Evolutionary conservation across 2,888 invertebrate species (phyloP).

Genomic region (Endotricha flammealis): DNA sequence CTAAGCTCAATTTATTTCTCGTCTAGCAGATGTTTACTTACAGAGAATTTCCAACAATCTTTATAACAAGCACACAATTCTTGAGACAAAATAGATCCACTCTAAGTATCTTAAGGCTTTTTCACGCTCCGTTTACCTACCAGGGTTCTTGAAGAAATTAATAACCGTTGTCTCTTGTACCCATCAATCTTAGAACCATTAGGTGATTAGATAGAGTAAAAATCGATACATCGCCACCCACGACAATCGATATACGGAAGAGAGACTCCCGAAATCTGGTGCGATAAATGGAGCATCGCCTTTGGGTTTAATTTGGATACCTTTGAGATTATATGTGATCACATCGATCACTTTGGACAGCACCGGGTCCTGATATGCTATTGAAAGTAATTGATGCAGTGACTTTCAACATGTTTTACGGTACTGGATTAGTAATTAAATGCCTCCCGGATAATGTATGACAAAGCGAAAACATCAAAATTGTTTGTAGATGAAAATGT

Average conservation of each 20-base stretch:
- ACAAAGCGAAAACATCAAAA: too few relatives aligned
- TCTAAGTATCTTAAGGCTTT: constrained; percentile 23
- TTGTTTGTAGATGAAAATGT: too few relatives aligned
- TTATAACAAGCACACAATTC: constrained; percentile 3
- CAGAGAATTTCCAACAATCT: background rate
- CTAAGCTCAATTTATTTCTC: background rate
- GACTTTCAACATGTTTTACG: too few relatives aligned
- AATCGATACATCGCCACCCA: constrained; percentile 28
- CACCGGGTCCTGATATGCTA: constrained; percentile 39
- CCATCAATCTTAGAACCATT: constrained; percentile 65
- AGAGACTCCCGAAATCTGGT: constrained; percentile 31
- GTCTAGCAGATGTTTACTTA: background rate
- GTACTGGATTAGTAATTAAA: too few relatives aligned
- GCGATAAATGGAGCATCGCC: constrained; percentile 31
- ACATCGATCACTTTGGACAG: constrained; percentile 51
- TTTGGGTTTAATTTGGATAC: constrained; percentile 27
- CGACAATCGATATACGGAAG: constrained; percentile 8
- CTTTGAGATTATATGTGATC: constrained; percentile 34
- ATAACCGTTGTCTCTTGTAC: constrained; percentile 44
- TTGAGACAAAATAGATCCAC: background rate
- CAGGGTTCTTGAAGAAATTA: constrained; percentile 25
- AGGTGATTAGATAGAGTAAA: constrained; percentile 58
- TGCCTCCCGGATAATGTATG: too few relatives aligned
- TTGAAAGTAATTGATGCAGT: constrained; percentile 54
- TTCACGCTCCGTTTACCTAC: constrained; percentile 31